Evolutionary conservation across 2,888 invertebrate genomes (phyloP).

Genomic region (Drosophila neonasuta): DNA sequence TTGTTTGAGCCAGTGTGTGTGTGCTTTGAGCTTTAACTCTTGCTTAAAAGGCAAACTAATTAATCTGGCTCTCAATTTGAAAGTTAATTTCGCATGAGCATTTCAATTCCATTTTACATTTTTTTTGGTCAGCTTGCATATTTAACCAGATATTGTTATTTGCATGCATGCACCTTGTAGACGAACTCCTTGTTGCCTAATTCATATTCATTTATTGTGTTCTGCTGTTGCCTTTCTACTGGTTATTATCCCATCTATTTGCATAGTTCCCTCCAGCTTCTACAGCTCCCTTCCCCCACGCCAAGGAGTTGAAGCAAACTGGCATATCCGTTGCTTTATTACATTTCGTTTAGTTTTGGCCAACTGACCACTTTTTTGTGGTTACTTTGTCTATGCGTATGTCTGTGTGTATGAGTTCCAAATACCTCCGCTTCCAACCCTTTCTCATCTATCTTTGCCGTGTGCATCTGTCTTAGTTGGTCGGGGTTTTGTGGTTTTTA

Average conservation of each 20-base stretch:
- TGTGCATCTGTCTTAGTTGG: conserved; percentile 49
- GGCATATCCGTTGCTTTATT: conserved; percentile 76
- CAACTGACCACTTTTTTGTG: conserved; percentile 75
- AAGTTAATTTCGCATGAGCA: neutral
- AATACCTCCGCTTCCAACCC: conserved; percentile 9
- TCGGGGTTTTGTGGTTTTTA: conserved; percentile 53
- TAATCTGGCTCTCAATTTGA: neutral
- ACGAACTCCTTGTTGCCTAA: conserved; percentile 50
- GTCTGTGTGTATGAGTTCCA: conserved; percentile 20
- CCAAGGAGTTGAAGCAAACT: conserved; percentile 61
- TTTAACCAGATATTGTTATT: conserved; percentile 1
- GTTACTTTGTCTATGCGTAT: conserved; percentile 63
- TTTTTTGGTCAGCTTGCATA: neutral
- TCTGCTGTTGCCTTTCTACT: conserved; percentile 35
- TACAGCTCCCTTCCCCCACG: neutral
- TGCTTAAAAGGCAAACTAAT: neutral
- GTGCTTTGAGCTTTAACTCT: neutral
- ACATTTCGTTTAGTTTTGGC: conserved; percentile 78
- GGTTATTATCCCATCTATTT: conserved; percentile 50
- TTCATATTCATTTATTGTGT: conserved; percentile 75
- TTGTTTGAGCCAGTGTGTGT: neutral
- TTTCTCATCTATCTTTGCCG: neutral
- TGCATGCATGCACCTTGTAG: conserved; percentile 15
- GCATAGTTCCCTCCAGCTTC: conserved; percentile 31
- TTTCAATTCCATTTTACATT: neutral